Base-by-base conservation (phyloP, 2,797 vertebrate species). In the Thaleichthys pacificus region DNA sequence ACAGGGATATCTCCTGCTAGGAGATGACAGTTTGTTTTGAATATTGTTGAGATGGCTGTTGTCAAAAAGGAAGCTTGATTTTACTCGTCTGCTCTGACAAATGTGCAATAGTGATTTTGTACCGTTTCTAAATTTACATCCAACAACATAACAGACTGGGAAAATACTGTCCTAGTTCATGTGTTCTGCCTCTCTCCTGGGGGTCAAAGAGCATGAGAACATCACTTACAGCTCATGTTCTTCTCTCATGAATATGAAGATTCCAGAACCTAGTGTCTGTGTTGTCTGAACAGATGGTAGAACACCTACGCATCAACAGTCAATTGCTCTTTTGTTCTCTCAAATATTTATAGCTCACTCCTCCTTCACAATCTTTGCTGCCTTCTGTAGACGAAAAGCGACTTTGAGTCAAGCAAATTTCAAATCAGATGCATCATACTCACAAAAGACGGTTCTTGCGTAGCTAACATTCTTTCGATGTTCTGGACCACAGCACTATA, bases 311-410 rank as follows among this genome's bases (percentile, higher is more conserved):
- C 84, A 76, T 76, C 81, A 87, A 76, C 85, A 89, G 79, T 84
- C 83, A 87, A 85, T 86, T 89, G 81, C 86, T 88, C 86, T 90
- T 90, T 89, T 91, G 87, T 90, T 91, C 84, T 86, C 76, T 76
- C 0, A 75, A 83, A 86, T 90, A 91, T 92, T 91, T 88, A 91
- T 89, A 91, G 81, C 83, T 73, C 66, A 72, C 71, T 24, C 73
- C 71, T 80, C 69, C 73, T 49, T 78, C 69, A 72, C 80, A 81
- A 85, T 70, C 78, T 85, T 68, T 32, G 61, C 73, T 74, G 69
- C 81, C 66, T 67, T 78, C 68, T 77, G 77, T 51, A 70, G 69
- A 86, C 35, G 83, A 80, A 85, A 77, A 51, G 69, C 66, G 57
- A 32, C 73, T 42, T 51, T 60, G 24, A 56, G 9, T 38, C 12